These are phyloP conservation scores for Penaeus chinensis DNA, from an alignment of 1,140 invertebrate genomes.

Conservation along the genomic window DNA sequence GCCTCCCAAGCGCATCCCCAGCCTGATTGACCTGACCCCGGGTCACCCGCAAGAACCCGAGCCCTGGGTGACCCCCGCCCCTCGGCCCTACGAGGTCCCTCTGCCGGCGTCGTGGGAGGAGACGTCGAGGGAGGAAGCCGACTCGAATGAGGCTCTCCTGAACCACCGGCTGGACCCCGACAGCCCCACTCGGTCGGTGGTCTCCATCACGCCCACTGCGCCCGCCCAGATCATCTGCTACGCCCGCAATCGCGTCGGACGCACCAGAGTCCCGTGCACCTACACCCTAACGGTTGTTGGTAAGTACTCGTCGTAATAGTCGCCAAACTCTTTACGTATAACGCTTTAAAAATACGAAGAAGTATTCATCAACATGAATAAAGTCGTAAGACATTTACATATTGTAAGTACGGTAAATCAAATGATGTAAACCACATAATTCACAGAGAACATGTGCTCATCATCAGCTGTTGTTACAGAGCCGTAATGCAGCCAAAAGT, in stretches of 20 bases:
- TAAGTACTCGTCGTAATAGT: neutral
- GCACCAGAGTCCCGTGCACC: slow-evolving; percentile 3
- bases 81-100: neutral
- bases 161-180: neutral
- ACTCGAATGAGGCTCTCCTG: neutral
- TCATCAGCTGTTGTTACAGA: no score
- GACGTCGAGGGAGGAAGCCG: neutral
- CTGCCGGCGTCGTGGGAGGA: neutral
- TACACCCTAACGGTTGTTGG: slow-evolving; percentile 23
- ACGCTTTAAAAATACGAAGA: no score
- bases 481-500: no score
- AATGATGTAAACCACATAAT: no score
- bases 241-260: slow-evolving; percentile 6
- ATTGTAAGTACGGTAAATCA: no score
- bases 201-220: slow-evolving; percentile 7
- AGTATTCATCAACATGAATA: no score
- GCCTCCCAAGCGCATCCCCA: no score
- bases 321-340: no score
- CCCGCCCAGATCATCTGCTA: neutral
- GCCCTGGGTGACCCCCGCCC: neutral
- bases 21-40: no score
- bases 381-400: no score
- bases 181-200: neutral
- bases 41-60: no score
- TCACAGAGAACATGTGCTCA: no score